phyloP scores from a whole-genome alignment of 1,140 invertebrate genomes.

The Notospermus geniculatus region DNA sequence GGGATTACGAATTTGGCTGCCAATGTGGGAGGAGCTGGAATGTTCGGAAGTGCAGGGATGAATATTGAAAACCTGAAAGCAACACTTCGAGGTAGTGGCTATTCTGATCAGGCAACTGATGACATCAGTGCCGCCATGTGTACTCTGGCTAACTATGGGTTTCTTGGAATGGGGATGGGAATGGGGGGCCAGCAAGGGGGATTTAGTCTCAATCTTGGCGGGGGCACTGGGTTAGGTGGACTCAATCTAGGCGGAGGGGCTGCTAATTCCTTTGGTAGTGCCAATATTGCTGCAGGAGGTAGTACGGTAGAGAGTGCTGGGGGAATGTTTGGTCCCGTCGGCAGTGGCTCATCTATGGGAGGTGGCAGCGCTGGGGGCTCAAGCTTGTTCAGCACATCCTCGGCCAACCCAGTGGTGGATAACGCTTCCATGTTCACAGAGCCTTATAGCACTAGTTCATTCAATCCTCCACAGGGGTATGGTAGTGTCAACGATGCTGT shows the following conservation, averaged over 20 bases:
- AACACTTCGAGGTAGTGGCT: constrained; percentile 80
- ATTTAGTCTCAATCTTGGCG: constrained; percentile 22
- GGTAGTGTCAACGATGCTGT: constrained; percentile 31
- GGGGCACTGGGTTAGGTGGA: constrained; percentile 31
- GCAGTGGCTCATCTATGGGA: constrained; percentile 44
- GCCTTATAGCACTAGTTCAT: constrained; percentile 33
- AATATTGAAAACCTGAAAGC: constrained; percentile 63
- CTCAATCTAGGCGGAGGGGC: constrained; percentile 34
- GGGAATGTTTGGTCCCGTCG: constrained; percentile 51
- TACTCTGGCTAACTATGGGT: constrained; percentile 90
- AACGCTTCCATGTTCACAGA: constrained; percentile 41
- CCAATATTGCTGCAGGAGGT: constrained; percentile 16
- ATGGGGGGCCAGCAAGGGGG: constrained; percentile 52
- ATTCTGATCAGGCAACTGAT: constrained; percentile 79
- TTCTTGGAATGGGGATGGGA: constrained; percentile 85
- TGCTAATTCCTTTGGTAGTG: constrained; percentile 38
- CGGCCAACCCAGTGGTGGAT: constrained; percentile 44
- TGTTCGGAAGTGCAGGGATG: constrained; percentile 23
- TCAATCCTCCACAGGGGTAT: constrained; percentile 24
- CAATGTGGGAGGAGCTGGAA: constrained; percentile 65
- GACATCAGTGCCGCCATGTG: constrained; percentile 89
- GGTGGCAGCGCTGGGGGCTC: constrained; percentile 28
- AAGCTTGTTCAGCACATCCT: constrained; percentile 43
- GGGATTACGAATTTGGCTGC: constrained; percentile 70
- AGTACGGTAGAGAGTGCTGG: constrained; percentile 30